Base-by-base conservation (phyloP, 2,113 vertebrate species). In the Arenaria interpres region DNA sequence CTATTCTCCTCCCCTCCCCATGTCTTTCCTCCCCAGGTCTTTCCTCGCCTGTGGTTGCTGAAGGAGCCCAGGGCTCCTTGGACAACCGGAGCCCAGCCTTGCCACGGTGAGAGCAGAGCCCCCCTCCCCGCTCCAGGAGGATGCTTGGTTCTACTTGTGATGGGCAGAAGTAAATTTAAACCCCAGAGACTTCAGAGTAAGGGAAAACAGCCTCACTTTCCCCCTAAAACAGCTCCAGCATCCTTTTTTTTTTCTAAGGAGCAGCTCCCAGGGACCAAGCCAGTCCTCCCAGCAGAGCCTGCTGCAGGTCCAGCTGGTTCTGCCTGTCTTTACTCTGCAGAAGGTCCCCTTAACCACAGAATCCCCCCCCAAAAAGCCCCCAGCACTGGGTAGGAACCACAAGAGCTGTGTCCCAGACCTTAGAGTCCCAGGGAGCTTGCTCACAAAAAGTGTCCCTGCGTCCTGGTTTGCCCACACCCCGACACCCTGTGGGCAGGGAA, bases 1-100 rank as follows among this genome's bases (percentile, higher is more conserved):
- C 60, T 41, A 35, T 33, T 67, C 15, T 10, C 17, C 22, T 43
- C 46, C 21, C 51, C 16, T 17, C 28, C 33, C 19, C 57, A 9
- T 10, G 2, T 9, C 66, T 6, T 5, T 24, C 41, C 13, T 23
- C 8, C 33, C 19, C 57, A 9, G 9, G 2, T 9, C 66, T 6
- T 5, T 24, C 41, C 13, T 23, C 8, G 3, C 19, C 64, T 4
- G 3, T 6, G 28, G 46, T 46, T 63, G 3, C 68, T 3, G 13
- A 5, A 14, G 30, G 22, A 59, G 48, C 48, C 39, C 16, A 2
- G 48, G 43, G 35, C 9, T 75, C 73, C 8, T 1, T 6, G 79
- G 6, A 1, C 41, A 51, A 13, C 1, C 28, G 0, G 63, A 35
- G 62, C 28, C 3, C 0, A 4, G 37, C 1, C 3, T 4, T 37